Conservation (phyloP, 2,797 vertebrate genomes). For the Cottoperca gobio region DNA sequence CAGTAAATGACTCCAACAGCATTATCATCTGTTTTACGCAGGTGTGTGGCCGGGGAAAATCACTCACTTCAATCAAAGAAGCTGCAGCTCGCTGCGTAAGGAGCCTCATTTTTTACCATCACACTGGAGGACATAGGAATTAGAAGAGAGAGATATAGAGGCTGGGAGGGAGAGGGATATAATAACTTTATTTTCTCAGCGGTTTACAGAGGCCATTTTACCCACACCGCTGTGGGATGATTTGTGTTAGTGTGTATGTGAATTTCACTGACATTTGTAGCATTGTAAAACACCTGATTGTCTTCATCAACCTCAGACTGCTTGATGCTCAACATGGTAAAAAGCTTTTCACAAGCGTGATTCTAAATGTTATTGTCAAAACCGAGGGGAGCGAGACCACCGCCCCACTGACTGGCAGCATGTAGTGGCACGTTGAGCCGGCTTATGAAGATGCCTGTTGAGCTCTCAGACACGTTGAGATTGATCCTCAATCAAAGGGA, state of each 20-base stretch:
- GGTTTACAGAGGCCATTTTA: slow-evolving; percentile 51
- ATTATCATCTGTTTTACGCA: slow-evolving; percentile 82
- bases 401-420: slow-evolving; percentile 13
- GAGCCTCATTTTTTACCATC: slow-evolving; percentile 90
- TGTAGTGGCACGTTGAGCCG: neutral
- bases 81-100: slow-evolving; percentile 83
- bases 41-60: slow-evolving; percentile 76
- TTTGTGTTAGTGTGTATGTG: slow-evolving; percentile 36
- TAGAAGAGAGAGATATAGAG: slow-evolving; percentile 58
- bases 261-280: slow-evolving; percentile 17
- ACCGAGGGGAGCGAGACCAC: neutral
- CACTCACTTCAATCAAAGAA: slow-evolving; percentile 81
- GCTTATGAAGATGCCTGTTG: neutral
- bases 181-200: slow-evolving; percentile 72
- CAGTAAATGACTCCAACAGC: slow-evolving; percentile 81
- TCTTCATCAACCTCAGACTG: slow-evolving; percentile 32
- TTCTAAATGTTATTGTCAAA: slow-evolving; percentile 26
- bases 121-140: slow-evolving; percentile 75
- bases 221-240: slow-evolving; percentile 22
- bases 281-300: slow-evolving; percentile 23
- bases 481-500: neutral
- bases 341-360: slow-evolving; percentile 19
- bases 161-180: slow-evolving; percentile 43
- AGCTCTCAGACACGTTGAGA: neutral
- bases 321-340: slow-evolving; percentile 13